Evolutionary conservation across 2,888 invertebrate genomes (phyloP), one percentile per base, ranked within the genome.

Genomic region (Phaedon cochleariae): DNA sequence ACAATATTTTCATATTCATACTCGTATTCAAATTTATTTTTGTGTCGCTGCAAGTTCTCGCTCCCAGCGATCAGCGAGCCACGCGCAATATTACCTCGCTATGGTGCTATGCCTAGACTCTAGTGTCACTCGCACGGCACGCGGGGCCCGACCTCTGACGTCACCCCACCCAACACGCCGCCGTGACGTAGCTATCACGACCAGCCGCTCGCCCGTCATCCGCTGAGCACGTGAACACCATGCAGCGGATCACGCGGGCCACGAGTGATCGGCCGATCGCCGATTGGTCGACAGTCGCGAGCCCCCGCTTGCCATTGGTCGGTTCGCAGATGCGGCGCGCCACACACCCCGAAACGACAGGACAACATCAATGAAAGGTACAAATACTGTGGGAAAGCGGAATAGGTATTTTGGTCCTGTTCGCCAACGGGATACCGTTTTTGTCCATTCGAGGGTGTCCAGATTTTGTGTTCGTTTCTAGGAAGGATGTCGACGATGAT

Each of bases 171-270:
- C 10, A 77, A 82, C 81, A 83, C 86, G 82, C 81, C 76, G 73
- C 72, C 72, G 76, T 87, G 86, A 87, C 87, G 87, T 87, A 86
- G 86, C 80, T 87, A 87, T 88, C 90, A 90, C 89, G 89, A 85
- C 84, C 85, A 84, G 82, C 83, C 80, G 82, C 83, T 51, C 86
- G 86, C 83, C 83, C 83, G 89, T 89, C 92, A 92, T 89, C 87
- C 90, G 84, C 84, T 84, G 90, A 88, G 88, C 94, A 94, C 93
- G 94, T 94, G 94, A 92, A 92, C 89, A 90, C 81, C 90, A 89
- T 88, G 89, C 89, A 85, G 84, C 80, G 84, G 87, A 88, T 87
- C 94, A 94, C 91, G 93, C 91, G 87, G 85, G 83, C 84, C 85
- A 85, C 88, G 92, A 89, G 89, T 94, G 94, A 89, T 88, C 87